Percentiles rank a stretch among this genome's conserved stretches.
phyloP scores from a whole-genome alignment of 2,797 vertebrate species.

The Apogon hyalosoma region DNA sequence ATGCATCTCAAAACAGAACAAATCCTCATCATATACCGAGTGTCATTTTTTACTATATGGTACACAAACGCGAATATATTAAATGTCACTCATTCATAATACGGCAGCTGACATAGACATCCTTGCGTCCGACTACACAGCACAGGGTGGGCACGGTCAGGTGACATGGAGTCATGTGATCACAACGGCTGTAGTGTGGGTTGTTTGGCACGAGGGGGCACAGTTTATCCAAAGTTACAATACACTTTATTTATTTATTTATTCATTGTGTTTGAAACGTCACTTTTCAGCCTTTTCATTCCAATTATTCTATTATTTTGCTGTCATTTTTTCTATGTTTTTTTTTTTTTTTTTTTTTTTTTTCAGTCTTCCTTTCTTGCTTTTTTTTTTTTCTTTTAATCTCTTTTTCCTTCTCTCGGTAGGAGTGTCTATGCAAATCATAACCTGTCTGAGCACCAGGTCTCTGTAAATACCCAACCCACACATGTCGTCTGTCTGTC shows the following conservation, averaged over 20 bases:
- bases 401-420: slow-evolving; percentile 5
- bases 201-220: slow-evolving; percentile 35
- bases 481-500: slow-evolving; percentile 31
- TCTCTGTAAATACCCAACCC: slow-evolving; percentile 26
- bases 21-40: fast-evolving
- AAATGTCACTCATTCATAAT: neutral
- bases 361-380: neutral
- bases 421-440: slow-evolving; percentile 81
- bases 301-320: no score
- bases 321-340: no score
- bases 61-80: fast-evolving
- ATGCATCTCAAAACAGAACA: neutral
- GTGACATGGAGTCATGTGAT: slow-evolving; percentile 80
- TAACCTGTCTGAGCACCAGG: slow-evolving; percentile 50
- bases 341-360: neutral
- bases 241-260: no score
- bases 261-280: no score
- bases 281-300: no score
- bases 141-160: slow-evolving; percentile 64
- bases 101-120: slow-evolving; percentile 22
- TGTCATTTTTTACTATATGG: no score
- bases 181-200: fast-evolving
- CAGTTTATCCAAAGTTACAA: neutral
- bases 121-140: slow-evolving; percentile 28
- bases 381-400: neutral